Percentiles rank a stretch among this genome's conserved stretches.
phyloP scores from a whole-genome alignment of 2,797 vertebrate genomes.

The Gorsachius magnificus region DNA sequence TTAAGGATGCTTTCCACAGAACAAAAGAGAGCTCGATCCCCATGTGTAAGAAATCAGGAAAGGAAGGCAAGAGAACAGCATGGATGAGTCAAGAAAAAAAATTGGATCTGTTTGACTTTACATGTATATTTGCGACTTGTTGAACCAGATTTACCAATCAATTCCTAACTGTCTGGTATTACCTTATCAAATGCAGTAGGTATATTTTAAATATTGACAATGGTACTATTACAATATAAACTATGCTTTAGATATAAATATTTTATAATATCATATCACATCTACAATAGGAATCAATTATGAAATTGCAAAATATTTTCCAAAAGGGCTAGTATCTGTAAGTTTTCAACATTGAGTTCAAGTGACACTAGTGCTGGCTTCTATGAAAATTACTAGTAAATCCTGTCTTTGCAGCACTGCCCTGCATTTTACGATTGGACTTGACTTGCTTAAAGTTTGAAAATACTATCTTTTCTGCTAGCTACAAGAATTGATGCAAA shows the following conservation, averaged over 20 bases:
- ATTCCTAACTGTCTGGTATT: not conserved
- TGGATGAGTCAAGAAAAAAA: not conserved
- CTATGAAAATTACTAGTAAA: not conserved
- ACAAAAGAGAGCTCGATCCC: no score
- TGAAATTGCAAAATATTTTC: not conserved
- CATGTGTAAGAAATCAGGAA: no score
- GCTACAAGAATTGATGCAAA: not conserved
- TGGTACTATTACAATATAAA: not conserved
- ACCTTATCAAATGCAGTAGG: not conserved
- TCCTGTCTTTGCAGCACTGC: not conserved
- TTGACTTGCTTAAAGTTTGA: not conserved
- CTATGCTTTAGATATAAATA: not conserved
- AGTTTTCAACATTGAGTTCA: not conserved
- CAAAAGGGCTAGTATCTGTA: not conserved
- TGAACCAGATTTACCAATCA: not conserved
- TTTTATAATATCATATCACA: not conserved
- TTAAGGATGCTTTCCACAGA: not conserved
- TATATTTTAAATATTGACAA: not conserved
- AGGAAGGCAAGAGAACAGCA: no score
- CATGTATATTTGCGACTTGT: fast-evolving
- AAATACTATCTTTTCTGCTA: not conserved
- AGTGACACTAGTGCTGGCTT: not conserved
- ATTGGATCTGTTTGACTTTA: not conserved
- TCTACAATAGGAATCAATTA: not conserved
- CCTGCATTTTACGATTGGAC: not conserved